phyloP scores from a whole-genome alignment of 1,140 invertebrate genomes.

The Drosophila sp. region DNA sequence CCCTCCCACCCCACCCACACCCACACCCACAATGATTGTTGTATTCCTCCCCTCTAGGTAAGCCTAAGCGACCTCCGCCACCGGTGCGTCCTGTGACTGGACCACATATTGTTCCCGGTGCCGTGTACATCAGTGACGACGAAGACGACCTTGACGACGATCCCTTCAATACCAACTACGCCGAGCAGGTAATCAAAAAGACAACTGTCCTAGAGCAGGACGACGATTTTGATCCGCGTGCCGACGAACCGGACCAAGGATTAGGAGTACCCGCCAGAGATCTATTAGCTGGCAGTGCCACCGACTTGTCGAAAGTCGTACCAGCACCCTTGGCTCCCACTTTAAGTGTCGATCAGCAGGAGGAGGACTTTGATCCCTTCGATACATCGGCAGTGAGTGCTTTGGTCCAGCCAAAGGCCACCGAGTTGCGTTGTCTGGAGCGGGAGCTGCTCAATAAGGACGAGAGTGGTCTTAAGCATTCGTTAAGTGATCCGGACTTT shows the following conservation, averaged over 20 bases:
- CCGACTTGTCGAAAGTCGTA: slow-evolving; percentile 88
- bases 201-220: slow-evolving; percentile 87
- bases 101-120: slow-evolving; percentile 77
- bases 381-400: slow-evolving; percentile 91
- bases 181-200: slow-evolving; percentile 89
- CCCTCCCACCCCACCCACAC: neutral
- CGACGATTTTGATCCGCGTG: slow-evolving; percentile 88
- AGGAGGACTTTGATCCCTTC: slow-evolving; percentile 91
- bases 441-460: slow-evolving; percentile 87
- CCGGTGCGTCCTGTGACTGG: slow-evolving; percentile 75
- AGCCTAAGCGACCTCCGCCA: slow-evolving; percentile 52
- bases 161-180: slow-evolving; percentile 94
- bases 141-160: slow-evolving; percentile 85
- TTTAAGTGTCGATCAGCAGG: slow-evolving; percentile 82
- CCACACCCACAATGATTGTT: too few relatives aligned
- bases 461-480: slow-evolving; percentile 83
- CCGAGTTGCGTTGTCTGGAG: slow-evolving; percentile 91
- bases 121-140: slow-evolving; percentile 82
- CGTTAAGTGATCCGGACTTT: slow-evolving; percentile 88
- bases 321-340: slow-evolving; percentile 88
- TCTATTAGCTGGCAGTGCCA: slow-evolving; percentile 89
- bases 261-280: slow-evolving; percentile 83
- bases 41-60: slow-evolving; percentile 32
- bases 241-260: slow-evolving; percentile 84
- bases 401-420: slow-evolving; percentile 88